Evolutionary conservation across 2,797 vertebrate genomes (phyloP).

Genomic region (Lateolabrax maculatus): DNA sequence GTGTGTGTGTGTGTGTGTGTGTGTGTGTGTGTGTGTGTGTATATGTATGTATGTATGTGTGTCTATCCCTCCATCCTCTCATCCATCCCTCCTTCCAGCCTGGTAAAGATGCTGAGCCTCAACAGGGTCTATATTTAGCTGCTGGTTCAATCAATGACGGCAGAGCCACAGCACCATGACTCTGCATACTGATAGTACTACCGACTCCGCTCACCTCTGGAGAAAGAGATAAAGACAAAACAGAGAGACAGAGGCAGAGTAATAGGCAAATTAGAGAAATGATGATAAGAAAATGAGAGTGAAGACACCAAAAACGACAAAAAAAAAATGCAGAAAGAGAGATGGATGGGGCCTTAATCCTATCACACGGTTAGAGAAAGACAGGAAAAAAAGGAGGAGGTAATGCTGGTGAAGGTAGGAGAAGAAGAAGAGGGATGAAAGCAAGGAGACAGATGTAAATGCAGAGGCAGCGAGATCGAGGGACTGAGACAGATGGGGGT

Average conservation of each 20-base stretch:
- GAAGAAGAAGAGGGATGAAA: slow-evolving; percentile 63
- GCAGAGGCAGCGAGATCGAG: slow-evolving; percentile 39
- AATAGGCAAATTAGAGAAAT: slow-evolving; percentile 29
- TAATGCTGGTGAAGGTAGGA: slow-evolving; percentile 32
- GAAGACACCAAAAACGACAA: slow-evolving; percentile 13
- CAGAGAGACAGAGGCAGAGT: neutral
- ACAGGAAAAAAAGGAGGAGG: slow-evolving; percentile 25
- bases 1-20: neutral
- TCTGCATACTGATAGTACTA: slow-evolving; percentile 79
- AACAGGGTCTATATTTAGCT: slow-evolving; percentile 79
- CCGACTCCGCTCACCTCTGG: slow-evolving; percentile 57
- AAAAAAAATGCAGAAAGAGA: slow-evolving; percentile 16
- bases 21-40: neutral
- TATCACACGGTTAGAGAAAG: slow-evolving; percentile 27
- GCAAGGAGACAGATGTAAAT: slow-evolving; percentile 63
- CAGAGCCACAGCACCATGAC: slow-evolving; percentile 76
- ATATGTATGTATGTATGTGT: slow-evolving; percentile 10
- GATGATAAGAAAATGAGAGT: slow-evolving; percentile 36
- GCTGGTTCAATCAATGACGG: slow-evolving; percentile 75
- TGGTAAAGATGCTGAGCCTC: slow-evolving; percentile 76
- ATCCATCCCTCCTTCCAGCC: slow-evolving; percentile 52
- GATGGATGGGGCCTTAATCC: slow-evolving; percentile 52
- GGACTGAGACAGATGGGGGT: slow-evolving; percentile 56
- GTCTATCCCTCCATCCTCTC: slow-evolving; percentile 33
- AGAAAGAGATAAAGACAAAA: slow-evolving; percentile 25